Base-by-base conservation (phyloP, 2,888 invertebrate species). In the Limulus polyphemus region DNA sequence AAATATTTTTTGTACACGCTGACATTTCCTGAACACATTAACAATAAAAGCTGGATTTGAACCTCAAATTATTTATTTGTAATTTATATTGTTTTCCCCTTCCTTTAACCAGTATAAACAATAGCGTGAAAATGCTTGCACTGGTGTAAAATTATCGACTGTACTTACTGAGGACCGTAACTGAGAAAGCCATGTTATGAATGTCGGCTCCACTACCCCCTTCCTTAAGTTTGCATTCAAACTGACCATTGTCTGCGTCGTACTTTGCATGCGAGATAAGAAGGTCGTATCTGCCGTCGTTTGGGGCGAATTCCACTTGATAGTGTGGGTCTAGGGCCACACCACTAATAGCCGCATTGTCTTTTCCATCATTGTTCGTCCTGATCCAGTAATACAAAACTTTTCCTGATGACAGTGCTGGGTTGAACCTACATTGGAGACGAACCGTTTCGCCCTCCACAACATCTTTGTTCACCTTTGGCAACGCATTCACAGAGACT, bases 181-280 rank as follows among this genome's bases (percentile, higher is more conserved):
- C 70, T 52, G 72, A 70, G 46, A 70, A 71, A 9, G 72, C 72
- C 11, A 68, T 65, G 52, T 71, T 71, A 12, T 70, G 70, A 48
- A 70, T 65, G 55, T 74, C 74, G 10, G 70, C 69, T 11, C 74
- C 74, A 83, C 86, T 66, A 84, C 90, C 80, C 86, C 90, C 73
- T 87, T 85, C 72, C 86, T 86, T 78, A 50, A 77, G 70, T 61
- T 72, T 72, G 68, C 93, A 95, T 79, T 90, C 91, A 80, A 91
- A 94, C 73, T 85, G 84, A 60, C 91, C 93, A 77, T 92, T 92
- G 80, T 91, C 93, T 17, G 88, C 82, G 74, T 86, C 89, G 79
- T 92, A 94, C 58, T 89, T 87, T 57, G 92, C 90, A 75, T 89
- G 90, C 68, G 85, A 83, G 73, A 95, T 91, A 76, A 87, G 82